phyloP scores from a whole-genome alignment of 2,888 invertebrate species.

The Subacronicta megacephala region DNA sequence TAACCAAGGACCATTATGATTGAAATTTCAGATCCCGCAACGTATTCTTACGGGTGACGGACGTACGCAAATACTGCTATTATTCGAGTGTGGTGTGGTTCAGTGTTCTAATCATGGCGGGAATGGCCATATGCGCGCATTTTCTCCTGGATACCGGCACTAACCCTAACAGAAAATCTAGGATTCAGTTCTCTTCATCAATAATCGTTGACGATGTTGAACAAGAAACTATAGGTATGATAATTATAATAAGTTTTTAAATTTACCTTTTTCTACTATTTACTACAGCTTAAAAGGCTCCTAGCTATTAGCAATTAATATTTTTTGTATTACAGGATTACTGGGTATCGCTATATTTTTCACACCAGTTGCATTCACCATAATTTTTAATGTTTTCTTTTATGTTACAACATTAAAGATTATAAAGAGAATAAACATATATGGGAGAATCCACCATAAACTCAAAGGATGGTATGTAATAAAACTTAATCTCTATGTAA shows the following conservation, averaged over 20 bases:
- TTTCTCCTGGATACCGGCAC: slow-evolving; percentile 93
- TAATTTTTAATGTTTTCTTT: slow-evolving; percentile 94
- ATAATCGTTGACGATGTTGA: slow-evolving; percentile 87
- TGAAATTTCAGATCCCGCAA: slow-evolving; percentile 92
- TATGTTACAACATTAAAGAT: slow-evolving; percentile 94
- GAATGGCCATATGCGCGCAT: slow-evolving; percentile 94
- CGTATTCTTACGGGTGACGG: slow-evolving; percentile 95
- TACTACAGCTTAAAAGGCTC: background rate
- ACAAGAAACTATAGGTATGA: slow-evolving; percentile 93
- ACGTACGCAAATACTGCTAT: slow-evolving; percentile 96
- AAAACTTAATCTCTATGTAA: background rate
- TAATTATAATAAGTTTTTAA: background rate
- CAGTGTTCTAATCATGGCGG: slow-evolving; percentile 92
- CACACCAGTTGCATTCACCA: slow-evolving; percentile 94
- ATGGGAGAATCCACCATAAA: slow-evolving; percentile 96
- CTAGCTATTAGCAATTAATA: background rate
- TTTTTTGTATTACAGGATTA: slow-evolving; percentile 90
- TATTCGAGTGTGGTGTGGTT: slow-evolving; percentile 95
- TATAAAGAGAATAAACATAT: slow-evolving; percentile 94
- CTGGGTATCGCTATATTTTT: slow-evolving; percentile 95
- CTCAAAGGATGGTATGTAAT: slow-evolving; percentile 93
- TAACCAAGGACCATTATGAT: background rate
- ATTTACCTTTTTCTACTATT: no score
- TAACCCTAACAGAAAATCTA: slow-evolving; percentile 84
- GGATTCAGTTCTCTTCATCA: slow-evolving; percentile 78